Percentiles rank a stretch among this genome's conserved stretches.
Evolutionary conservation across 2,113 vertebrate species (phyloP).

Genomic region (Daubentonia madagascariensis): DNA sequence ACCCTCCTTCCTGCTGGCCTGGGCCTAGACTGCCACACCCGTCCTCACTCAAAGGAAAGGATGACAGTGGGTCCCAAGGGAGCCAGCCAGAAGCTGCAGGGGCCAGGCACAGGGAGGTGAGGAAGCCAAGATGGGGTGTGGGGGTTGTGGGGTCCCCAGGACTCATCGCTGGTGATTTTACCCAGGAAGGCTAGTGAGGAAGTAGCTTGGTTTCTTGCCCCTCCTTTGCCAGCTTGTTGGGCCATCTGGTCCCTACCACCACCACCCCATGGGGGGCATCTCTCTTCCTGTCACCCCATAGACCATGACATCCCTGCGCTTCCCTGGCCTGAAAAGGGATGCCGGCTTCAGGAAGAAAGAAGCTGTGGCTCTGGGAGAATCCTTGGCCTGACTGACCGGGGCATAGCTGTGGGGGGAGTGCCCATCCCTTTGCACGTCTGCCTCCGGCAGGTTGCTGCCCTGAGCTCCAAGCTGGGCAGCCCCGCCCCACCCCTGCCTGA

Average conservation of each 20-base stretch:
- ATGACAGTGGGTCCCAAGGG: background rate
- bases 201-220: background rate
- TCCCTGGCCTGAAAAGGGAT: background rate
- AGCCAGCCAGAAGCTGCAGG: background rate
- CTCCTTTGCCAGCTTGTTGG: background rate
- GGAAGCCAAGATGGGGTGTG: background rate
- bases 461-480: background rate
- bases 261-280: background rate
- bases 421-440: background rate
- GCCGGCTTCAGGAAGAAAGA: background rate
- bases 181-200: background rate
- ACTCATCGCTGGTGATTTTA: background rate
- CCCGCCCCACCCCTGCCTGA: background rate
- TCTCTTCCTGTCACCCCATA: background rate
- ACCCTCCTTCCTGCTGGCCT: background rate
- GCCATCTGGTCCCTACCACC: background rate
- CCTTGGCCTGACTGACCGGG: too few species aligned
- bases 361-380: background rate
- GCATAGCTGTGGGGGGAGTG: background rate
- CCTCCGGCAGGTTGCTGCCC: background rate
- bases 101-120: background rate
- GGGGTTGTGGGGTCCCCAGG: rapidly evolving
- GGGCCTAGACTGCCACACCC: background rate
- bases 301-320: background rate
- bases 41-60: background rate